phyloP scores from a whole-genome alignment of 2,888 invertebrate genomes.

The Cetonia aurata region DNA sequence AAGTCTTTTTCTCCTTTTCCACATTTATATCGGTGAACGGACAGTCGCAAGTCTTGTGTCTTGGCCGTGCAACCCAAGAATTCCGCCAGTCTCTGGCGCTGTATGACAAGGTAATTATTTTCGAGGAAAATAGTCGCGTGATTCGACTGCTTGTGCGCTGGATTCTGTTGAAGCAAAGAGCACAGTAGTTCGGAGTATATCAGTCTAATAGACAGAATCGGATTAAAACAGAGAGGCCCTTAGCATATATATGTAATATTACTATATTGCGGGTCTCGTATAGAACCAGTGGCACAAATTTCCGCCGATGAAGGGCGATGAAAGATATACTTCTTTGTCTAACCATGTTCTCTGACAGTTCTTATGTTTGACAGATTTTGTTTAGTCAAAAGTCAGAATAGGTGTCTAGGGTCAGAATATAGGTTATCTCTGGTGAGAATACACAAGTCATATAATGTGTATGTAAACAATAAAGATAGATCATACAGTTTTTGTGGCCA shows the following conservation, averaged over 20 bases:
- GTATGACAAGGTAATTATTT: slow-evolving; percentile 48
- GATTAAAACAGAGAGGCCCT: not conserved
- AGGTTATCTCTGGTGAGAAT: too few species aligned
- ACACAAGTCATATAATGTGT: not conserved
- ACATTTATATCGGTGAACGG: slow-evolving; percentile 8
- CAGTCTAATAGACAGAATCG: not conserved
- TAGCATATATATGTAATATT: not conserved
- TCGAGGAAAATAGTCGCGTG: slow-evolving; percentile 50
- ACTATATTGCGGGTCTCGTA: too few species aligned
- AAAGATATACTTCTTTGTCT: too few species aligned
- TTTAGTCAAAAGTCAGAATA: too few species aligned
- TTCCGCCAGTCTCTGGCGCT: slow-evolving; percentile 32
- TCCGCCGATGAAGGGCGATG: too few species aligned
- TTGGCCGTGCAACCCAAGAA: slow-evolving; percentile 39
- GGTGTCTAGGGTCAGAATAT: too few species aligned
- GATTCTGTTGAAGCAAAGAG: slow-evolving; percentile 25
- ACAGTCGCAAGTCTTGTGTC: not conserved
- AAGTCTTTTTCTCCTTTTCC: slow-evolving; percentile 2
- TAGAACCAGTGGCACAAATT: too few species aligned
- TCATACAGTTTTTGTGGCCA: too few species aligned
- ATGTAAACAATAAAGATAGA: too few species aligned
- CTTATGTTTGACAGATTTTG: too few species aligned
- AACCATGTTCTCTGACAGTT: too few species aligned
- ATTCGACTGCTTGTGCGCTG: slow-evolving; percentile 43
- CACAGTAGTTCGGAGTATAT: not conserved